Conservation (phyloP, 2,797 vertebrate genomes). For the Acomys russatus region DNA sequence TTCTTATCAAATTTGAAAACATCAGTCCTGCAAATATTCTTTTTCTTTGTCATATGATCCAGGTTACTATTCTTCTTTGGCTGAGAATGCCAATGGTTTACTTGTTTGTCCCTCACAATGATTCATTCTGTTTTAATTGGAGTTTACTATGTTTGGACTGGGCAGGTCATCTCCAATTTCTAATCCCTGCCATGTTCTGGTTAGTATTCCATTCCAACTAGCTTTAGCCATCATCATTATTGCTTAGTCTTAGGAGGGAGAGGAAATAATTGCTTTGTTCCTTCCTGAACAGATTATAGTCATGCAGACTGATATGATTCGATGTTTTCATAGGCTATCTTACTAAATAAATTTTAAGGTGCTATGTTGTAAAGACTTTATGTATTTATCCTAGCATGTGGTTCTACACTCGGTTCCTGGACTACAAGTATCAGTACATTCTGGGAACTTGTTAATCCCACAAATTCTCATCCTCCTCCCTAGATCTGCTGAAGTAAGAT, state of each 20-base stretch:
- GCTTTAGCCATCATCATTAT: neutral
- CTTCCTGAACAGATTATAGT: constrained; percentile 14
- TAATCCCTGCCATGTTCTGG: neutral
- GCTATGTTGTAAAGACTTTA: neutral
- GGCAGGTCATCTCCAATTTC: neutral
- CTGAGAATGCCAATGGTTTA: neutral
- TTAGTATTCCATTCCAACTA: neutral
- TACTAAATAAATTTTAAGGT: neutral
- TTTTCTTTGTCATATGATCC: neutral
- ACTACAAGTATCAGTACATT: neutral
- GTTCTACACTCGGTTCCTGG: neutral
- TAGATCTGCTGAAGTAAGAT: constrained; percentile 1
- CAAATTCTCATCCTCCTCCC: neutral
- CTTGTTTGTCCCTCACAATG: neutral
- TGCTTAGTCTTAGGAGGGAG: neutral
- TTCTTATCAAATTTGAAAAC: constrained; percentile 49
- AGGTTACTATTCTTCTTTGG: neutral
- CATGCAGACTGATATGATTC: neutral
- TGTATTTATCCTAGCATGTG: neutral
- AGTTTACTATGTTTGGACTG: neutral
- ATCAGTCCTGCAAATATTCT: neutral
- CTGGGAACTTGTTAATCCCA: constrained; percentile 11
- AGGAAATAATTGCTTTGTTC: constrained; percentile 15
- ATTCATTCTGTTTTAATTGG: constrained; percentile 42
- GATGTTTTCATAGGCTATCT: neutral